phyloP scores from a whole-genome alignment of 2,888 invertebrate species.

The Lasioglossum malachurum region DNA sequence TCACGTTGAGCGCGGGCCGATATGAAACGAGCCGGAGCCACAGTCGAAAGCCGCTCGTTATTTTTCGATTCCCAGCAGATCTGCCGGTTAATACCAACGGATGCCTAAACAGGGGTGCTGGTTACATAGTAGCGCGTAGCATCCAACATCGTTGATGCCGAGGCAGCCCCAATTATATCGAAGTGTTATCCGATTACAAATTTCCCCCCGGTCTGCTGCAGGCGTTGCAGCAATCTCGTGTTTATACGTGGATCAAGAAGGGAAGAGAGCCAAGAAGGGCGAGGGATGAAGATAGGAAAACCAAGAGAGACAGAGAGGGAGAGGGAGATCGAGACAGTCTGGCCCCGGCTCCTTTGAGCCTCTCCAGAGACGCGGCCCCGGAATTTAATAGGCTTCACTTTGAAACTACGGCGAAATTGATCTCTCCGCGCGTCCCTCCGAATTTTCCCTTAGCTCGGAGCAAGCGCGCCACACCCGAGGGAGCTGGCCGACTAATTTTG shows the following conservation, averaged over 20 bases:
- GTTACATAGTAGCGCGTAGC: neutral
- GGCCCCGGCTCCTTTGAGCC: conserved; percentile 71
- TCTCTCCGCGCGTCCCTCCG: conserved; percentile 64
- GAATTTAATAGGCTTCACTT: conserved; percentile 80
- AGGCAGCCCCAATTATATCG: conserved; percentile 67
- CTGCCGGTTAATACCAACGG: neutral
- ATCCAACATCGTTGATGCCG: conserved; percentile 15
- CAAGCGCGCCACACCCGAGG: conserved; percentile 37
- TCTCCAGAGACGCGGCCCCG: conserved; percentile 73
- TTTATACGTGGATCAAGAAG: conserved; percentile 61
- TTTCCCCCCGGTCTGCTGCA: conserved; percentile 62
- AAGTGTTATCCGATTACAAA: conserved; percentile 74
- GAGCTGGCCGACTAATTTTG: conserved; percentile 61
- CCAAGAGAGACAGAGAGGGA: neutral
- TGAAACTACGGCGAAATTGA: conserved; percentile 76
- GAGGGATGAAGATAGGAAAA: neutral
- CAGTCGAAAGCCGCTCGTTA: conserved; percentile 6
- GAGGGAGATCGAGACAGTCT: conserved; percentile 12
- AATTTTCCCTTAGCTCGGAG: conserved; percentile 66
- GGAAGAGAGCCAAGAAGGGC: neutral
- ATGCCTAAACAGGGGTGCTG: conserved; percentile 7
- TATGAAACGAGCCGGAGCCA: neutral
- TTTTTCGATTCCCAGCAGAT: conserved; percentile 26
- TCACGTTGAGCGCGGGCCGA: neutral
- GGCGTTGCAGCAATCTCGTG: conserved; percentile 68